Base-by-base conservation (phyloP, 2,113 vertebrate species). In the Calidris pygmaea region DNA sequence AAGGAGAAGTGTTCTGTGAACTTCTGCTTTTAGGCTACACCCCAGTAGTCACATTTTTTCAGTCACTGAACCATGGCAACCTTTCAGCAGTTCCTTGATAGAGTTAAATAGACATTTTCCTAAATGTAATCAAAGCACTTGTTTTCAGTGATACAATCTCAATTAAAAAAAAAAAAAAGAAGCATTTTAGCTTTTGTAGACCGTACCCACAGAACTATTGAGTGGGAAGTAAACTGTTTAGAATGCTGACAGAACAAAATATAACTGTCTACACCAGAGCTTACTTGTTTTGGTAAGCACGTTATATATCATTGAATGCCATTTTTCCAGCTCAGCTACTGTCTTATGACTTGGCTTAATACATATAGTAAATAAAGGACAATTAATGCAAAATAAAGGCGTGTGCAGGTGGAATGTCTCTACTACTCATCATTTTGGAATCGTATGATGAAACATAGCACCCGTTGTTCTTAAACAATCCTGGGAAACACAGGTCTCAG, bases 81-180 rank as follows among this genome's bases (percentile, higher is more conserved):
- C 12, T 90, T 71, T 92, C 53, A 78, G 34, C 27, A 75, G 65
- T 91, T 95, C 73, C 86, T 92, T 94, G 73, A 80, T 13, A 85
- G 68, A 86, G 43, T 78, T 92, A 73, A 89, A 48, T 6, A 50
- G 47, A 24, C 27, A 14, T 75, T 74, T 74, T 84, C 16, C 12
- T 92, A 63, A 71, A 74, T 39, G 20, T 67, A 89, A 59, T 62
- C 47, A 72, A 60, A 78, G 26, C 9, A 60, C 19, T 72, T 22
- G 2, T 72, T 85, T 89, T 59, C 16, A 39, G 6, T 56, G 14
- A 48, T 30, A 66, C 0, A 2, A 48, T 55, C 45, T 70, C 59
- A 55, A 48, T 55, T 12, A 72, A 45, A 52, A 52, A 48, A 11
- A 37, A 37, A 76, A 78, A 58, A 45, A 9, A 43, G 10, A 50